phyloP scores from a whole-genome alignment of 2,888 invertebrate genomes.

The Clunio marinus region DNA sequence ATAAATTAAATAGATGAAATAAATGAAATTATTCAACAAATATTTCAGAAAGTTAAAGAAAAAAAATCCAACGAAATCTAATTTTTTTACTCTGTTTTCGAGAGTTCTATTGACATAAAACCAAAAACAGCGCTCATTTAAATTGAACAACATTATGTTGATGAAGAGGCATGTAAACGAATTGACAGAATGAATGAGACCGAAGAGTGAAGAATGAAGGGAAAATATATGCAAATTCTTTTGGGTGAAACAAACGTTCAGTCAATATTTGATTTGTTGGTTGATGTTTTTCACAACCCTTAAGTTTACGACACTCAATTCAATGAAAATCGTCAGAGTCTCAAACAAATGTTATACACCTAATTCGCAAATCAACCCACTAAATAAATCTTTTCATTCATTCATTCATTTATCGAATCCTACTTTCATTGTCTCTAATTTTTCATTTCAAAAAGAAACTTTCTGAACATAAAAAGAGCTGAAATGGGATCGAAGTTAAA shows the following conservation, averaged over 20 bases:
- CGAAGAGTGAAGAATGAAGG: not conserved
- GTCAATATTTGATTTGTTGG: not conserved
- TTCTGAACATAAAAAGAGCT: too few species aligned
- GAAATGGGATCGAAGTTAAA: too few species aligned
- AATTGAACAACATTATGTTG: conserved; percentile 16
- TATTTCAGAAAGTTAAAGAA: too few species aligned
- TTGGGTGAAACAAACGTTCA: not conserved
- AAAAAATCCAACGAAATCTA: too few species aligned
- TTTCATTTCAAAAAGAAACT: too few species aligned
- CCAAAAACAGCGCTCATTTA: conserved; percentile 32
- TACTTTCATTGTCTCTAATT: too few species aligned
- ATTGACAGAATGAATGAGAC: conserved; percentile 7
- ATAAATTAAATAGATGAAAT: too few species aligned
- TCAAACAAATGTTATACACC: not conserved
- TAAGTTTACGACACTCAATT: not conserved
- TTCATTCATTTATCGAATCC: too few species aligned
- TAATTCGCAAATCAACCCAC: conserved; percentile 16
- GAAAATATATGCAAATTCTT: not conserved
- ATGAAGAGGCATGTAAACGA: conserved; percentile 18
- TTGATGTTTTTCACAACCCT: not conserved
- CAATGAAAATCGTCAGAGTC: not conserved
- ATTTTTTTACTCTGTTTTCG: too few species aligned
- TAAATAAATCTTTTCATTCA: conserved; percentile 5
- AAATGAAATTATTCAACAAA: too few species aligned
- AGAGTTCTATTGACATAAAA: conserved; percentile 15